Percentiles rank a stretch among this genome's conserved stretches.
Evolutionary conservation across 2,888 invertebrate genomes (phyloP).

Genomic region (Omphaloscelis lunosa): DNA sequence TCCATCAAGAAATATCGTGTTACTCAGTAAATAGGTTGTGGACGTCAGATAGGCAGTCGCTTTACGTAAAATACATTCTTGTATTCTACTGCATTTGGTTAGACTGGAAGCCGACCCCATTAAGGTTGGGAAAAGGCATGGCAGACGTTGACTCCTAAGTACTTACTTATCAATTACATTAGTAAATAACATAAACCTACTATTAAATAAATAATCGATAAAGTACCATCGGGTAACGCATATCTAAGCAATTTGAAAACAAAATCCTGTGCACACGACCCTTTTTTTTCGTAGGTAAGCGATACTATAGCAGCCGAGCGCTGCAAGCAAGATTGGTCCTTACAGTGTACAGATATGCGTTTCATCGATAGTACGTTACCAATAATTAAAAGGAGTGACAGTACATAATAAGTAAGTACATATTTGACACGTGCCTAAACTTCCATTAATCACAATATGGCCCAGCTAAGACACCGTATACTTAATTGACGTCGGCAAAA

Average conservation of each 20-base stretch:
- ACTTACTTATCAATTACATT: no score
- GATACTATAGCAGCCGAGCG: no score
- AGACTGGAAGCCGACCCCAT: background rate
- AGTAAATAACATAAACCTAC: no score
- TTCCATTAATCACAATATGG: conserved; percentile 19
- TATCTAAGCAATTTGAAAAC: no score
- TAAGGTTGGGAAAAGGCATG: background rate
- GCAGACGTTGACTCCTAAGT: background rate
- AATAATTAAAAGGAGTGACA: background rate
- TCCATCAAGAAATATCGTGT: background rate
- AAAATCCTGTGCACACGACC: no score
- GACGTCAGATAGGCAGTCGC: background rate
- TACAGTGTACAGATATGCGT: no score
- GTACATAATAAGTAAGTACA: background rate
- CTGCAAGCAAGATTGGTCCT: no score
- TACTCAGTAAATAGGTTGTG: background rate
- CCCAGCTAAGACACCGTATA: background rate
- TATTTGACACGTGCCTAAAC: background rate
- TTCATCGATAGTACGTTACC: no score
- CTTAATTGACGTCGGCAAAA: conserved; percentile 39
- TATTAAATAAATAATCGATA: no score
- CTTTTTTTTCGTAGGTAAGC: no score
- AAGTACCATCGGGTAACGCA: no score
- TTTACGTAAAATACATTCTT: background rate
- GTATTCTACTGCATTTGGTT: background rate